A percentile compares a stretch with the other conserved stretches of the same genome.
Evolutionary conservation across 1,140 invertebrate genomes (phyloP).

Genomic region (Antheraea pernyi): DNA sequence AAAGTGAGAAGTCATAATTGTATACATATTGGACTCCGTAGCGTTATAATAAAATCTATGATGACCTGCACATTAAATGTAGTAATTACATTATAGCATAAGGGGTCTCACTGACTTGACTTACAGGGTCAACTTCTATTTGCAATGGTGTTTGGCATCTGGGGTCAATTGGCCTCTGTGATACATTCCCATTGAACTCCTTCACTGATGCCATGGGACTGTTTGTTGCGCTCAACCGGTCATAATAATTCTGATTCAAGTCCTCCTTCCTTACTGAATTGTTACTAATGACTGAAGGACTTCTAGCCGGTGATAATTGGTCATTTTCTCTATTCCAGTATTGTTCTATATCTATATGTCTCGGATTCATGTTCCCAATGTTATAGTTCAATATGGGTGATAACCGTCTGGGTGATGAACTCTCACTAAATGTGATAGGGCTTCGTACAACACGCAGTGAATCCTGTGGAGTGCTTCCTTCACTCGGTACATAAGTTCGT

Average conservation of each 20-base stretch:
- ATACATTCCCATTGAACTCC: constrained; percentile 64
- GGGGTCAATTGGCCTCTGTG: constrained; percentile 48
- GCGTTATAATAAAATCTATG: background rate
- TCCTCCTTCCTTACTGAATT: constrained; percentile 63
- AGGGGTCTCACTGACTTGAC: constrained; percentile 41
- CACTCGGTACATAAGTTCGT: constrained; percentile 33
- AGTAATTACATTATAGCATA: background rate
- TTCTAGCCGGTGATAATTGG: constrained; percentile 50
- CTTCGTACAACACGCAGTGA: constrained; percentile 55
- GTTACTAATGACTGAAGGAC: constrained; percentile 54
- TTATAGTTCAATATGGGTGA: constrained; percentile 77
- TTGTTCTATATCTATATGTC: constrained; percentile 72
- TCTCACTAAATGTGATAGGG: constrained; percentile 68
- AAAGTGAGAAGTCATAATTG: too few relatives aligned
- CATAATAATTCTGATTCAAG: constrained; percentile 73
- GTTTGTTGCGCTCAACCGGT: constrained; percentile 55
- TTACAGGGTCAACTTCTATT: constrained; percentile 84
- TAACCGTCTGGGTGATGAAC: constrained; percentile 63
- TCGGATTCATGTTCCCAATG: constrained; percentile 77
- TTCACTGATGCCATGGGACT: constrained; percentile 55
- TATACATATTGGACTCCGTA: too few relatives aligned
- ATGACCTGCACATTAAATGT: too few relatives aligned
- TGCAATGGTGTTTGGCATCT: constrained; percentile 79
- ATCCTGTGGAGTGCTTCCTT: constrained; percentile 63
- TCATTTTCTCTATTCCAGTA: constrained; percentile 70